phyloP scores from a whole-genome alignment of 2,113 vertebrate genomes.

The Colius striatus region DNA sequence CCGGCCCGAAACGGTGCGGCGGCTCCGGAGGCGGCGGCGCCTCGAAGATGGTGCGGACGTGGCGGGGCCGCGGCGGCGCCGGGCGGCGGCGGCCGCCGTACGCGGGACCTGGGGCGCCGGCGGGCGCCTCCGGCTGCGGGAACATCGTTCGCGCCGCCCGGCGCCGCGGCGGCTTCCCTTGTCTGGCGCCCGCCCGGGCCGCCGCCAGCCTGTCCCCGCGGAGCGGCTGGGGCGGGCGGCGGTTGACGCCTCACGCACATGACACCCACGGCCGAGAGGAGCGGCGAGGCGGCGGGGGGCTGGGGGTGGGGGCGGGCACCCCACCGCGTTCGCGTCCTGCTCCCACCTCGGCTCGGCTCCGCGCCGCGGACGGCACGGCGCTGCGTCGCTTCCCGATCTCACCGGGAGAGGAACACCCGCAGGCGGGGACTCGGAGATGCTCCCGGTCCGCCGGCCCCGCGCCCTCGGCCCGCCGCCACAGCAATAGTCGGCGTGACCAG shows the following conservation, averaged over 20 bases:
- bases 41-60: conserved; percentile 50
- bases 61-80: not conserved
- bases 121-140: not conserved
- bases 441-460: not conserved
- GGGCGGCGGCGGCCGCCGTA: not conserved
- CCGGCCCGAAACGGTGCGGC: conserved; percentile 44
- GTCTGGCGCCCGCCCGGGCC: not conserved
- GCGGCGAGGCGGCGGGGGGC: not conserved
- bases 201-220: not conserved
- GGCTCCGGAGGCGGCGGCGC: not conserved
- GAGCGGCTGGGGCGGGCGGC: not conserved
- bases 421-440: not conserved
- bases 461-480: not conserved
- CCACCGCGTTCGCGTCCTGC: not conserved
- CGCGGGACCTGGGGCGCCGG: not conserved
- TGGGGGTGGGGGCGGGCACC: not conserved
- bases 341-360: too few relatives aligned
- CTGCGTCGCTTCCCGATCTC: not conserved
- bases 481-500: fast-evolving
- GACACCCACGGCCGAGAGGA: not conserved
- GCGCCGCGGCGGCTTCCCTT: not conserved
- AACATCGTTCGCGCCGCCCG: not conserved
- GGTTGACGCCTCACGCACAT: not conserved
- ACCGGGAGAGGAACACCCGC: fast-evolving
- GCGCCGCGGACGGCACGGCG: not conserved